A percentile compares a stretch with the other conserved stretches of the same genome.
phyloP scores from a whole-genome alignment of 2,797 vertebrate species.

The Xenops minutus region DNA sequence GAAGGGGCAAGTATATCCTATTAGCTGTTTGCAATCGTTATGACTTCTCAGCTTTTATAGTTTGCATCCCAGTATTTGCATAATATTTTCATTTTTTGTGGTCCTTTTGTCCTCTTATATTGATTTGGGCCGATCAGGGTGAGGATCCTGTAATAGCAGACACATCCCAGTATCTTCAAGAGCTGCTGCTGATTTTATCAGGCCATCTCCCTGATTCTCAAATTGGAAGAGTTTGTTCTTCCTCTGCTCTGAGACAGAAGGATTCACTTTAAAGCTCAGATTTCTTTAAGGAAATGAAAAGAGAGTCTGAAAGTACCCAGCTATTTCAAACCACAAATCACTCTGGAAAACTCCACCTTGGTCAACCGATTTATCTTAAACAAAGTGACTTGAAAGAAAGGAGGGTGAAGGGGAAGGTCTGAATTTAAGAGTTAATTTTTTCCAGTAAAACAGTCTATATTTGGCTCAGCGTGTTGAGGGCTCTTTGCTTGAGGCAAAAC shows the following conservation, averaged over 20 bases:
- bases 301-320: neutral
- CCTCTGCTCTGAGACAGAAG: neutral
- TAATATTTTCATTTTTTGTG: neutral
- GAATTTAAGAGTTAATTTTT: neutral
- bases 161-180: neutral
- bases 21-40: neutral
- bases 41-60: neutral
- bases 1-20: neutral
- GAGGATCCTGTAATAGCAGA: neutral
- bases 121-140: neutral
- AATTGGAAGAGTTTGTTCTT: neutral
- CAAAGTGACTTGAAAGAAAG: slow-evolving; percentile 7
- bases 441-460: neutral
- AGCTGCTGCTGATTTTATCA: neutral
- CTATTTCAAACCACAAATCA: neutral
- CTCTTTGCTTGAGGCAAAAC: neutral
- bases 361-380: neutral
- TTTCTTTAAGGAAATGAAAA: slow-evolving; percentile 29
- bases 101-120: neutral
- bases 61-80: neutral
- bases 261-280: slow-evolving; percentile 10
- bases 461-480: neutral
- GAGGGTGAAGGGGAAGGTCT: neutral
- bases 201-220: neutral
- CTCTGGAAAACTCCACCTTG: neutral